These are phyloP conservation scores for Liposcelis brunnea DNA, from an alignment of 2,888 invertebrate species.

Conservation along the genomic window DNA sequence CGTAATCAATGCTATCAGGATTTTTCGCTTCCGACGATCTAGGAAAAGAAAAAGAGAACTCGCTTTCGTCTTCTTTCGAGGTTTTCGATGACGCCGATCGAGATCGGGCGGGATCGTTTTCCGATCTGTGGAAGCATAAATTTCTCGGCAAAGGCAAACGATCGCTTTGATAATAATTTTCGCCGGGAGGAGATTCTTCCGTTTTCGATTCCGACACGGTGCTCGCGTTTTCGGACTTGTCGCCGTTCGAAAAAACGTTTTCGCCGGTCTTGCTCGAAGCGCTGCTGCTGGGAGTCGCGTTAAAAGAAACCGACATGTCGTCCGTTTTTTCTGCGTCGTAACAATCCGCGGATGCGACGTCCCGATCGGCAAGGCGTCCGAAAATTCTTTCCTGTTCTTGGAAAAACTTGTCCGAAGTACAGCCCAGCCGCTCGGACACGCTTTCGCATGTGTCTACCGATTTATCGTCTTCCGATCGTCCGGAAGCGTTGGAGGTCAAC, in stretches of 20 bases:
- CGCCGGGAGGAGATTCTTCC: too few species aligned
- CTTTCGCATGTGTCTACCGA: slow-evolving; percentile 5
- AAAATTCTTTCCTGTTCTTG: slow-evolving; percentile 6
- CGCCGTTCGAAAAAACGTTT: neutral
- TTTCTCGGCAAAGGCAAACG: too few species aligned
- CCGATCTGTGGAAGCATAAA: too few species aligned
- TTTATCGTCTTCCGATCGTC: neutral
- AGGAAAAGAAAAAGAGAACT: too few species aligned
- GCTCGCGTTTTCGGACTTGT: neutral
- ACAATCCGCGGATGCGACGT: neutral
- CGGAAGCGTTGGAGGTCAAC: neutral
- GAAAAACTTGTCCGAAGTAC: neutral
- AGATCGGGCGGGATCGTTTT: too few species aligned
- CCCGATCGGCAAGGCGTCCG: neutral
- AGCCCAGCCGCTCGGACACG: neutral
- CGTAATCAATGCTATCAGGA: neutral
- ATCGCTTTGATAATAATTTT: too few species aligned
- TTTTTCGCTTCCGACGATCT: too few species aligned
- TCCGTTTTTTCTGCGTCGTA: neutral
- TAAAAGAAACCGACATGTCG: slow-evolving; percentile 5
- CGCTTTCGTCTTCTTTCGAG: too few species aligned
- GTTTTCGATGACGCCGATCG: too few species aligned
- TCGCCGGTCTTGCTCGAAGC: neutral
- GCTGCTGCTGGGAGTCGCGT: slow-evolving; percentile 1
- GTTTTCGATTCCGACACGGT: neutral